Percentiles rank a stretch among this genome's conserved stretches.
Evolutionary conservation across 2,797 vertebrate genomes (phyloP).

Genomic region (Netta rufina): DNA sequence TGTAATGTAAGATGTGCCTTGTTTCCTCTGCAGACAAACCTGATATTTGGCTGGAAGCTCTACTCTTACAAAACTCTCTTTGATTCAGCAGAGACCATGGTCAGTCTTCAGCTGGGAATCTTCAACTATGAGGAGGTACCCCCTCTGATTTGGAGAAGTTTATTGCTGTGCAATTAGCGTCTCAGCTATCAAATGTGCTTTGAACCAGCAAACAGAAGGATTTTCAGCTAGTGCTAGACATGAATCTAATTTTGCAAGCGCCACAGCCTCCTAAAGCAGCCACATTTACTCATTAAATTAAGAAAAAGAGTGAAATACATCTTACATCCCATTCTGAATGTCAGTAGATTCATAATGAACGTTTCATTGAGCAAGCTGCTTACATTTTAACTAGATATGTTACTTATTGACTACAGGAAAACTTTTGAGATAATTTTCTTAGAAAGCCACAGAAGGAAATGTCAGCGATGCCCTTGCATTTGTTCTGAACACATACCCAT

Average conservation of each 20-base stretch:
- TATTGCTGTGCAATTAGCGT: not conserved
- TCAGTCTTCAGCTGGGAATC: constrained; percentile 94
- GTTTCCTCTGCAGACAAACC: constrained; percentile 84
- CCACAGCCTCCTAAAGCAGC: not conserved
- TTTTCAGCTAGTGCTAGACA: not conserved
- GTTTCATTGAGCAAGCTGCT: not conserved
- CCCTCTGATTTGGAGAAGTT: not conserved
- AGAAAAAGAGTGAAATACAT: not conserved
- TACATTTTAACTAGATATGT: not conserved
- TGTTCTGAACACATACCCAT: not conserved
- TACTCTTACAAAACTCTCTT: constrained; percentile 91
- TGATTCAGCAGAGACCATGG: constrained; percentile 88
- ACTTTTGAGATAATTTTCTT: not conserved
- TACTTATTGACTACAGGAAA: not conserved
- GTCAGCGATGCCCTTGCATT: not conserved
- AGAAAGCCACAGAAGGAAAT: not conserved
- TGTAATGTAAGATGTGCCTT: not conserved
- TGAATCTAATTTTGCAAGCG: not conserved
- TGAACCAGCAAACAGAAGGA: not conserved
- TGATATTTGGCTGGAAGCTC: constrained; percentile 95
- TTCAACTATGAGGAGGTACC: constrained; percentile 96
- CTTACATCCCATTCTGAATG: not conserved
- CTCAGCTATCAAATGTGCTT: not conserved
- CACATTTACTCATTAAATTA: not conserved
- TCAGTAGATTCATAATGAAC: not conserved